Evolutionary conservation across 2,797 vertebrate genomes (phyloP), one percentile per base, ranked within the genome.

Genomic region (Clarias pachynema): DNA sequence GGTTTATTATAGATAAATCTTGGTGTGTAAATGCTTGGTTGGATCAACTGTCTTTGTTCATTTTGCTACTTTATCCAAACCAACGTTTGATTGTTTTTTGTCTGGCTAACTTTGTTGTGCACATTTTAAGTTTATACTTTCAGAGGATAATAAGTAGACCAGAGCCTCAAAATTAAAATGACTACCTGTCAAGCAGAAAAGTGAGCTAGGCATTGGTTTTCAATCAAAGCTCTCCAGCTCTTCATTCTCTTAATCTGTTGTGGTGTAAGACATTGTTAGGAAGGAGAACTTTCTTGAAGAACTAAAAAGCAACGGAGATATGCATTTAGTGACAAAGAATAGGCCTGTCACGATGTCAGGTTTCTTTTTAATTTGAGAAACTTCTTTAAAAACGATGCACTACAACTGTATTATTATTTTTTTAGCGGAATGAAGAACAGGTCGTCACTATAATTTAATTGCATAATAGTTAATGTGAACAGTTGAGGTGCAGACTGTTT

Each of bases 121-220:
- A 62, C 3, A 20, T 14, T 53, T 12, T 66, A 66, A 31, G n/a
- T 66, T 65, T 20, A 79, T 16, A 65, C 60, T 16, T 66, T 80
- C 9, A 65, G 16, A 81, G 40, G 26, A 81, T 29, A 56, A 68
- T 53, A 81, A 81, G 44, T 31, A 53, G 44, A 68, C n/a, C 16
- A 81, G 26, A 68, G 79, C 44, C 26, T 68, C 5, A 10, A 53
- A 68, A 6, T 81, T 1, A 53, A 81, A 81, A 68, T 68, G 68
- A 53, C 79, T 53, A 80, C 79, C 79, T 80, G 79, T 81, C 63
- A 81, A 81, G 20, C 0, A 66, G 44, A 68, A 81, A 68, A 81
- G 26, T 62, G 20, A 49, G 62, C 37, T 53, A 66, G 40, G 79
- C 79, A 65, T 53, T 1, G 12, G 62, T 81, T 81, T 68, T 81